Conservation (phyloP, 2,888 invertebrate species). For the Lydus trimaculatus region DNA sequence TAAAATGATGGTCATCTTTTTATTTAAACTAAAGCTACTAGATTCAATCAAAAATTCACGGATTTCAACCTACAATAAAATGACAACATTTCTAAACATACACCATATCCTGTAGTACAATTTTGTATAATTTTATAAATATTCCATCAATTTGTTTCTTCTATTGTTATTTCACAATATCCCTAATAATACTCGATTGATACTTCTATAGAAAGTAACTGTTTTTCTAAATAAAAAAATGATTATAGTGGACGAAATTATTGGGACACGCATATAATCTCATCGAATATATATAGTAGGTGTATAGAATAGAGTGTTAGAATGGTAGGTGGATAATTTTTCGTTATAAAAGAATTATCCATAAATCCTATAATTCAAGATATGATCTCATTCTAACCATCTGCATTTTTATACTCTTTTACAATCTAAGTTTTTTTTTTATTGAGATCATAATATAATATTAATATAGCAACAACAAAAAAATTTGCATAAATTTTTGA, state of each 20-base stretch:
- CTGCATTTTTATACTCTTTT: background rate
- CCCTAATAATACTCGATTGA: too few species aligned
- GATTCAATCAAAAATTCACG: background rate
- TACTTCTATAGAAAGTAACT: too few species aligned
- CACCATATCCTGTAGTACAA: background rate
- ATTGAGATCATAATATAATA: background rate
- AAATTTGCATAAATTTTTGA: background rate
- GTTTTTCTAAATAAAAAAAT: background rate
- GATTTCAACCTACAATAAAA: background rate
- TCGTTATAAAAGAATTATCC: background rate
- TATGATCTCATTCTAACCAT: background rate
- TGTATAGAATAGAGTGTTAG: background rate
- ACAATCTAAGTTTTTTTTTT: background rate
- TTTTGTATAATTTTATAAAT: background rate
- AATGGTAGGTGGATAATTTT: background rate
- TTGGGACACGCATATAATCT: background rate
- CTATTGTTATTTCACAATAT: background rate
- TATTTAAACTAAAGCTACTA: background rate
- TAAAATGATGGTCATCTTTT: background rate
- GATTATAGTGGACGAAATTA: background rate
- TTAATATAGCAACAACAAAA: background rate
- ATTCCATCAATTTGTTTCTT: background rate
- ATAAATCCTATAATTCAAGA: conserved; percentile 6
- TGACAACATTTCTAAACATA: background rate
- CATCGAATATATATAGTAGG: background rate